phyloP scores from a whole-genome alignment of 2,113 vertebrate species.

The Suncus etruscus region DNA sequence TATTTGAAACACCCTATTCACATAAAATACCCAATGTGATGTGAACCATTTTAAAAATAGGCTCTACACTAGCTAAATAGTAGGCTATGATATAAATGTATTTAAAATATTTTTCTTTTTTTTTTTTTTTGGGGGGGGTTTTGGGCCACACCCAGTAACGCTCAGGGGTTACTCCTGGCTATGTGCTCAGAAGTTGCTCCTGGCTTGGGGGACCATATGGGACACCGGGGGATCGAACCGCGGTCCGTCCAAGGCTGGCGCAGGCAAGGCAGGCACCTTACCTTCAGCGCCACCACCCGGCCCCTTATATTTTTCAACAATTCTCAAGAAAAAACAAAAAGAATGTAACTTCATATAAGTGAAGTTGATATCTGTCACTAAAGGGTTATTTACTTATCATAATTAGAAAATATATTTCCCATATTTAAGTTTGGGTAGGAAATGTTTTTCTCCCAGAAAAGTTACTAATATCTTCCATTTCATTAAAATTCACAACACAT shows the following conservation, averaged over 20 bases:
- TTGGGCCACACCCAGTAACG: too few species aligned
- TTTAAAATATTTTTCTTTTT: not conserved
- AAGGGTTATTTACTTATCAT: not conserved
- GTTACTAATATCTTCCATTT: not conserved
- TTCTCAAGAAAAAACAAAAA: constrained; percentile 29
- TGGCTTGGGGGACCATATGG: too few species aligned
- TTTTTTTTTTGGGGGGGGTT: too few species aligned
- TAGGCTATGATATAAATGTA: not conserved
- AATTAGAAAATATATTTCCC: not conserved
- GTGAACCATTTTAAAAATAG: not conserved
- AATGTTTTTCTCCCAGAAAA: not conserved
- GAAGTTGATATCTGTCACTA: not conserved
- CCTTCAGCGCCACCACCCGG: too few species aligned
- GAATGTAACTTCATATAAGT: not conserved
- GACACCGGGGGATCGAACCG: too few species aligned
- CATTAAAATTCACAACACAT: not conserved
- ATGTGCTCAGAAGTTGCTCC: too few species aligned
- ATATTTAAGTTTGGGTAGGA: constrained; percentile 8
- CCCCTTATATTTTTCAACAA: not conserved
- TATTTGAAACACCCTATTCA: constrained; percentile 20
- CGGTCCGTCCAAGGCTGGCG: too few species aligned
- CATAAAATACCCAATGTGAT: not conserved
- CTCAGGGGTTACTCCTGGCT: too few species aligned
- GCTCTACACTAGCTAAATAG: not conserved
- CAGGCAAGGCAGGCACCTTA: too few species aligned